Conservation (phyloP, 2,888 invertebrate genomes). For the Opisthograptis luteolata region DNA sequence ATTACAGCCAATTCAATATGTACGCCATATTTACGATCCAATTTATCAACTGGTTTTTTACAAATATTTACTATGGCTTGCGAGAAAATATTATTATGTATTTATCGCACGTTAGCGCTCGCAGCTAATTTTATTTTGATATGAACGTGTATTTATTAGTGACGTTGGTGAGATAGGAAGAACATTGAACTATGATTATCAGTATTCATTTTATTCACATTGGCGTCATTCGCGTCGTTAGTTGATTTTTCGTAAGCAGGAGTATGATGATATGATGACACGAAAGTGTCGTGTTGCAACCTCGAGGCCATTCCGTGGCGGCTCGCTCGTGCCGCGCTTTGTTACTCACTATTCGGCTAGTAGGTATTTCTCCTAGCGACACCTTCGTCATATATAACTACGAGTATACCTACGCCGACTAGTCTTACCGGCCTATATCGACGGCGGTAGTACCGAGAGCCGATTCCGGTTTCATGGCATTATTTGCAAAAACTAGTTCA, state of each 20-base stretch:
- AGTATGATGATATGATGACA: conserved; percentile 46
- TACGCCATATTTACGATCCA: conserved; percentile 19
- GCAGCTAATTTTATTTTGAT: conserved; percentile 22
- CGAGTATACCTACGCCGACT: too few relatives aligned
- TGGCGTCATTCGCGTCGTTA: conserved; percentile 30
- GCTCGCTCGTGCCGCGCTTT: conserved; percentile 15
- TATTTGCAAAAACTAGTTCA: too few relatives aligned
- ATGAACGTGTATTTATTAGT: conserved; percentile 10
- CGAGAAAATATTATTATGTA: conserved; percentile 13
- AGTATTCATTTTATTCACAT: conserved; percentile 36
- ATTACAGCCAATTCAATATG: conserved; percentile 42
- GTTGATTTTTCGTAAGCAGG: conserved; percentile 53
- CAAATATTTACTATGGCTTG: neutral
- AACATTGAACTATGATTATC: conserved; percentile 34
- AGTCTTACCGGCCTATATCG: too few relatives aligned
- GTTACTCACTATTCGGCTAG: conserved; percentile 50
- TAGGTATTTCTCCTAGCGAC: conserved; percentile 60
- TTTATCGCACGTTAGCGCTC: conserved; percentile 8
- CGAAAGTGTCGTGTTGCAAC: conserved; percentile 46
- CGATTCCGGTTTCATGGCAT: too few relatives aligned
- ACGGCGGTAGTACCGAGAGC: too few relatives aligned
- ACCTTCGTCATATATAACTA: conserved; percentile 71
- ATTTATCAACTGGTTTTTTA: conserved; percentile 18
- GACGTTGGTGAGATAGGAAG: conserved; percentile 16
- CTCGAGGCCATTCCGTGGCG: conserved; percentile 53